Conservation (phyloP, 2,888 invertebrate genomes). For the Oscheius sp. region DNA sequence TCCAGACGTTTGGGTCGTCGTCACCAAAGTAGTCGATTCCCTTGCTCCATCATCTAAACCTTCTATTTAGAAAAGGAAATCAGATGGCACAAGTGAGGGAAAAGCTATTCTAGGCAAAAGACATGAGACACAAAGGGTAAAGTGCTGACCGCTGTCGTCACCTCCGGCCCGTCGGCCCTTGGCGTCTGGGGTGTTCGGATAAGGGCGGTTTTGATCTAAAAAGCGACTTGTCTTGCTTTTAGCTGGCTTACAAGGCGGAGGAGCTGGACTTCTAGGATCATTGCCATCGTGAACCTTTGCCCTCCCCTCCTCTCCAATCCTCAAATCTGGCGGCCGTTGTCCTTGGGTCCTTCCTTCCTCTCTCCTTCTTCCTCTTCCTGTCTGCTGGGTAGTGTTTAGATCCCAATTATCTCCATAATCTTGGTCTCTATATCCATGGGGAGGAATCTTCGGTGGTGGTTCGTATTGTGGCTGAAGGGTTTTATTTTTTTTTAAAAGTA, state of each 20-base stretch:
- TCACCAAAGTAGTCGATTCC: too few species aligned
- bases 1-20: background rate
- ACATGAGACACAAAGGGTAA: background rate
- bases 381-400: conserved; percentile 1
- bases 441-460: conserved; percentile 12
- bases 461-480: background rate
- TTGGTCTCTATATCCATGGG: conserved; percentile 24
- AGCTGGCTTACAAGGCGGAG: conserved; percentile 14
- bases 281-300: background rate
- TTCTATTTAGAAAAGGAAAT: too few species aligned
- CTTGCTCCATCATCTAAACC: too few species aligned
- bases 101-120: background rate
- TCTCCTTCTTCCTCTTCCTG: background rate
- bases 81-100: too few species aligned
- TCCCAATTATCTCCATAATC: conserved; percentile 32
- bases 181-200: conserved; percentile 16
- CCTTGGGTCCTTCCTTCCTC: conserved; percentile 1
- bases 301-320: conserved; percentile 15
- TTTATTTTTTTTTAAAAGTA: background rate
- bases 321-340: background rate
- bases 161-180: conserved; percentile 8
- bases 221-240: background rate
- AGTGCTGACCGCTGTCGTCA: conserved; percentile 29
- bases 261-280: conserved; percentile 22
- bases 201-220: conserved; percentile 12